Evolutionary conservation across 2,888 invertebrate genomes (phyloP).

Genomic region (Prionchulus punctatus): DNA sequence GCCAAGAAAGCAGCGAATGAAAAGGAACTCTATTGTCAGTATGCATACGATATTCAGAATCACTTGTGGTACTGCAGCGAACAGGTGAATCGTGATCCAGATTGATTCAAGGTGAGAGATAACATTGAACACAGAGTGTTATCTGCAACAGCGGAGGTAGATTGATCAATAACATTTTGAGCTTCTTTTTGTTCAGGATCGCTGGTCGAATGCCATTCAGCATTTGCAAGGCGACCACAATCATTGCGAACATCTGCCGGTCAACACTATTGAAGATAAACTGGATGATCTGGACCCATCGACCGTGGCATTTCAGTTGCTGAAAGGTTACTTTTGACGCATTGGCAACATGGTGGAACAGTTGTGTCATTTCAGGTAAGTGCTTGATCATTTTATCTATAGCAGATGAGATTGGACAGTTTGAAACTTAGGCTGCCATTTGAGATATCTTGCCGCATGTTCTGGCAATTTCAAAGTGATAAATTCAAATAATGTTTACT

Average conservation of each 20-base stretch:
- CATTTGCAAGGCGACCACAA: neutral
- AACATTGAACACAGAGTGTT: neutral
- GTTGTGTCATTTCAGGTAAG: neutral
- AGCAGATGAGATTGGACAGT: too few species aligned
- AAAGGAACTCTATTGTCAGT: neutral
- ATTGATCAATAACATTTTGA: too few species aligned
- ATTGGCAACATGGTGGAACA: neutral
- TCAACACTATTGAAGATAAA: neutral
- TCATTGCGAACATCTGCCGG: neutral
- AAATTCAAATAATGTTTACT: too few species aligned
- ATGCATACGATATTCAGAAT: neutral
- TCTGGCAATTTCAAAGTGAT: too few species aligned
- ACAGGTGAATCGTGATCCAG: neutral
- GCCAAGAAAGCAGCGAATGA: neutral
- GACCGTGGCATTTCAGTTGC: neutral
- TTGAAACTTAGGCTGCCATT: neutral
- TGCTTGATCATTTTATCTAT: too few species aligned
- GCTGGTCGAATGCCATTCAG: neutral
- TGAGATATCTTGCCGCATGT: neutral
- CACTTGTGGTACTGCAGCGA: neutral
- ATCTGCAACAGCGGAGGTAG: neutral
- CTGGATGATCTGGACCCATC: neutral
- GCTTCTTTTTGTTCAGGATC: neutral
- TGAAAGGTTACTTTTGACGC: neutral
- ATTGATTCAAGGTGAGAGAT: neutral